A percentile compares a stretch with the other conserved stretches of the same genome.
Evolutionary conservation across 37 sponge, comb jelly and placozoan genomes (phyloP).

Genomic region (Bolinopsis microptera): DNA sequence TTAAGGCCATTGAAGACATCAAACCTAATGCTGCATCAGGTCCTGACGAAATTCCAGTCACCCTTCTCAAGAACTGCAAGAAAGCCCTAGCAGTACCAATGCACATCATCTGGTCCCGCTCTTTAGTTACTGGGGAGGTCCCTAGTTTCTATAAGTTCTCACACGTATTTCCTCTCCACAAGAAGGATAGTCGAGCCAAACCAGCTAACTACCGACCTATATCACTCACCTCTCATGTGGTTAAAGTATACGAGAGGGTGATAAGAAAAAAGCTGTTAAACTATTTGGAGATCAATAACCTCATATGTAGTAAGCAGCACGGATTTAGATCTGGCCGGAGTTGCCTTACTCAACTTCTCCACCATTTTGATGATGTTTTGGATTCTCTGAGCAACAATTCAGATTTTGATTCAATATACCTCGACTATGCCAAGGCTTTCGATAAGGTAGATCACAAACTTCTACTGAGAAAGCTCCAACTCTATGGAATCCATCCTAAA

Average conservation of each 20-base stretch:
- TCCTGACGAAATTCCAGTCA: not conserved
- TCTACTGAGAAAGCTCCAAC: too few relatives aligned
- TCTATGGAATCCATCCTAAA: too few relatives aligned
- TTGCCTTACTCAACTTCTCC: not conserved
- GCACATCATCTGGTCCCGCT: not conserved
- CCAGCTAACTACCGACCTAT: not conserved
- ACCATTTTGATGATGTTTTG: constrained; percentile 23
- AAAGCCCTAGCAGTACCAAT: not conserved
- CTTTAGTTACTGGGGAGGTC: not conserved
- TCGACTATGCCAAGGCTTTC: not conserved
- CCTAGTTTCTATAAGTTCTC: not conserved
- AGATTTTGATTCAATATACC: not conserved
- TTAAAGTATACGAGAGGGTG: not conserved
- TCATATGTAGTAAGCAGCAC: not conserved
- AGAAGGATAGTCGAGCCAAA: not conserved
- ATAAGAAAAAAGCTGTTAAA: not conserved
- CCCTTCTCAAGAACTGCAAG: not conserved
- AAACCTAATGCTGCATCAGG: not conserved
- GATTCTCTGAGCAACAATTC: not conserved
- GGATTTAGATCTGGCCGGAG: not conserved
- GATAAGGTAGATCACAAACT: too few relatives aligned
- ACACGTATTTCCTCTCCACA: not conserved
- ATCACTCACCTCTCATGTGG: not conserved
- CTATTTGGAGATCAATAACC: not conserved
- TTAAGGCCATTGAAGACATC: not conserved